Evolutionary conservation across 2,113 vertebrate species (phyloP).

Genomic region (Atlantisia rogersi): DNA sequence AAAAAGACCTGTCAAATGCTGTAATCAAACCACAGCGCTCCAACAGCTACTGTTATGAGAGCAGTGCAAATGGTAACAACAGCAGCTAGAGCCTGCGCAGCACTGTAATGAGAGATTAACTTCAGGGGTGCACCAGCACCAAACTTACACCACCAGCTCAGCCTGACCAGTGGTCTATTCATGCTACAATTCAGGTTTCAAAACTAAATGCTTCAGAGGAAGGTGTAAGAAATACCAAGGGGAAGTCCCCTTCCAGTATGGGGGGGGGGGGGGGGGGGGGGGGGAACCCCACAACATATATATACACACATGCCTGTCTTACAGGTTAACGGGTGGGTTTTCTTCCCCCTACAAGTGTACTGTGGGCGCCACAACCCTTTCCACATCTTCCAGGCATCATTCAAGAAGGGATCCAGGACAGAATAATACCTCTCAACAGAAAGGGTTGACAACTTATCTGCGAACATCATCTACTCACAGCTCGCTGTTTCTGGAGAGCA

Average conservation of each 20-base stretch:
- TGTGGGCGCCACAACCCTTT: background rate
- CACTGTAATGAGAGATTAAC: background rate
- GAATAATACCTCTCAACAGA: background rate
- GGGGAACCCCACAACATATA: too few species aligned
- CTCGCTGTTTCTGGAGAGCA: background rate
- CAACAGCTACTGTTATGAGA: fast-evolving
- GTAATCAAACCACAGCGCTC: background rate
- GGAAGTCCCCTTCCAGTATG: background rate
- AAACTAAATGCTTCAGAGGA: background rate
- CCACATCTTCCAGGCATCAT: background rate
- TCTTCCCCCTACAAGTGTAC: fast-evolving
- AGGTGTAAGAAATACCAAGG: background rate
- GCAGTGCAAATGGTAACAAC: background rate
- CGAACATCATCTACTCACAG: fast-evolving
- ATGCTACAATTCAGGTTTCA: background rate
- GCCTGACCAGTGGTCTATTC: background rate
- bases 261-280: too few species aligned
- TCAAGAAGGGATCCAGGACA: background rate
- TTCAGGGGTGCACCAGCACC: background rate
- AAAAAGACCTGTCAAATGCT: background rate
- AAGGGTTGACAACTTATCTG: background rate
- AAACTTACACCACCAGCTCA: background rate
- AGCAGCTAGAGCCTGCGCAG: too few species aligned
- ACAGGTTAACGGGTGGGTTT: background rate
- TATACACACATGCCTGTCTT: too few species aligned